These are phyloP conservation scores for Pteria penguin DNA, from an alignment of 2,888 invertebrate genomes.

Conservation along the genomic window DNA sequence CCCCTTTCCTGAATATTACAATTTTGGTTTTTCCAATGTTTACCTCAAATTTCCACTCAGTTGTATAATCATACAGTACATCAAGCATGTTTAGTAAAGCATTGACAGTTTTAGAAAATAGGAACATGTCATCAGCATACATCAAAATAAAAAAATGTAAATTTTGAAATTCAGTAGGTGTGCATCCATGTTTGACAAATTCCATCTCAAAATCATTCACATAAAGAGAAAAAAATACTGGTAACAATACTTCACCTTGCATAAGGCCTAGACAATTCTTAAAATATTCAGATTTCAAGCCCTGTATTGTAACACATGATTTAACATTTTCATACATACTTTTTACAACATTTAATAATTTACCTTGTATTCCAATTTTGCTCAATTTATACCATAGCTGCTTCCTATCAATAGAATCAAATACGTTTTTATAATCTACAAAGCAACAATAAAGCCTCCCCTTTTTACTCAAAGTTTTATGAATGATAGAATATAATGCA, in stretches of 20 bases:
- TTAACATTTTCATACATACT: slow-evolving; percentile 40
- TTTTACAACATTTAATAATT: background rate
- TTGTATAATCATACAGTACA: slow-evolving; percentile 13
- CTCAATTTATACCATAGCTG: background rate
- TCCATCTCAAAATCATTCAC: slow-evolving; percentile 44
- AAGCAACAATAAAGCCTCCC: slow-evolving; percentile 8
- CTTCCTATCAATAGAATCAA: slow-evolving; percentile 13
- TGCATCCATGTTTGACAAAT: slow-evolving; percentile 9
- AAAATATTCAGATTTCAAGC: slow-evolving; percentile 25
- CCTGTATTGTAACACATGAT: slow-evolving; percentile 34
- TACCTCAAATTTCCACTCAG: slow-evolving; percentile 17
- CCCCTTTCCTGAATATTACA: slow-evolving; percentile 20
- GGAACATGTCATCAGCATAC: slow-evolving; percentile 29
- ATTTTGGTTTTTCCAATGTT: slow-evolving; percentile 32
- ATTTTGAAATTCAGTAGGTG: slow-evolving; percentile 3
- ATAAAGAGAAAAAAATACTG: slow-evolving; percentile 37
- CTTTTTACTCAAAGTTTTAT: background rate
- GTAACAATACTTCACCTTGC: slow-evolving; percentile 45
- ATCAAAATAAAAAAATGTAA: slow-evolving; percentile 19
- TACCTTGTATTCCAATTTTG: slow-evolving; percentile 6
- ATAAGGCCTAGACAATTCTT: slow-evolving; percentile 24
- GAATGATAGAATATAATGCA: slow-evolving; percentile 7
- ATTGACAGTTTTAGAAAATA: slow-evolving; percentile 6
- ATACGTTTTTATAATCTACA: slow-evolving; percentile 12
- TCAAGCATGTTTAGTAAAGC: slow-evolving; percentile 29